Base-by-base conservation (phyloP, 2,888 invertebrate genomes). In the Apotomis betuletana region DNA sequence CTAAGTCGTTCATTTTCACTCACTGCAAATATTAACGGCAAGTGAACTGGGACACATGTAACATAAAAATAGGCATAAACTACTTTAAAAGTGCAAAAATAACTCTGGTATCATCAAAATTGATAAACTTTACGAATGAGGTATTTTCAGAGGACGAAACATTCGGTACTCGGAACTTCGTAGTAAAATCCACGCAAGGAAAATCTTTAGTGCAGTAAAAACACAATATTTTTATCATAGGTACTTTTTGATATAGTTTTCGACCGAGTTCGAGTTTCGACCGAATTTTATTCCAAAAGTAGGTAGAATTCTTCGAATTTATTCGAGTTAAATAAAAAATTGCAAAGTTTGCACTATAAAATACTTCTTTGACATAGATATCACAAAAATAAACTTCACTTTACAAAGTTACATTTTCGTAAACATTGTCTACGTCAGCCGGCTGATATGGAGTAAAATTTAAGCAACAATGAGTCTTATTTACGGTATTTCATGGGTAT, bases 1-100 rank as follows among this genome's bases (percentile, higher is more conserved):
- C 86, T 74, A 94, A 90, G 79, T 94, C 93, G 75, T 94, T 94
- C 93, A 93, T 93, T 74, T 77, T 74, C 73, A 73, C 58, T 54
- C 12, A 10, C 36, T 51, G 36, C 12, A 58, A 9, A 36, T n/a
- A 6, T 9, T 15, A 15, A 59, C 59, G 60, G 63, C 51, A 67
- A 67, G 44, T 55, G 59, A 67, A 70, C 58, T 67, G 44, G 61
- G 52, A 38, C 64, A 59, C 57, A 62, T 60, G 41, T 65, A 57
- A 44, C 69, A 69, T 69, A 74, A 74, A 74, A 70, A 70, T 75
- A 69, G 71, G 76, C 76, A 67, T 76, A 75, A 73, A 73, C 76
- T 77, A 75, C 67, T 58, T 77, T 59, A 38, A 71, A 46, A 46
- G 63, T 61, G 58, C 74, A 78, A 78, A 81, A 80, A 80, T 81